Percentiles rank a stretch among this genome's conserved stretches.
Conservation (phyloP, 2,797 vertebrate species). For the Typhlichthys subterraneus region DNA sequence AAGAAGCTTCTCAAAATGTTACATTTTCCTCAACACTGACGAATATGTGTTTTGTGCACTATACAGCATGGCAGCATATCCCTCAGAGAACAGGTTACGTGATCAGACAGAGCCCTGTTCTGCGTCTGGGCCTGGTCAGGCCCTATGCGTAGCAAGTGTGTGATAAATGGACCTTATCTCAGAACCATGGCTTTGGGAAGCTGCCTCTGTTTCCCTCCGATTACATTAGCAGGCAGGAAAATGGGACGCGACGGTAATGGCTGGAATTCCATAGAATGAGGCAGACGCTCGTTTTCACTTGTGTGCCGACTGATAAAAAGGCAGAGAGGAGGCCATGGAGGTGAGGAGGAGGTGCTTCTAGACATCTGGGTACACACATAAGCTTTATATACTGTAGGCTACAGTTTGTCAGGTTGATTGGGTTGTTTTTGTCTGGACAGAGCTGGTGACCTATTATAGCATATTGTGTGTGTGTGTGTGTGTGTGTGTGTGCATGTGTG, state of each 20-base stretch:
- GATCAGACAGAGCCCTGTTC: slow-evolving; percentile 54
- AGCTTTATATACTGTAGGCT: slow-evolving; percentile 9
- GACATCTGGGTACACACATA: slow-evolving; percentile 15
- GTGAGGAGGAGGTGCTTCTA: slow-evolving; percentile 18
- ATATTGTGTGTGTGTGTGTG: neutral
- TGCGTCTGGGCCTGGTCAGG: slow-evolving; percentile 47
- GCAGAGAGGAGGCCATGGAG: slow-evolving; percentile 28
- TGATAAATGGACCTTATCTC: slow-evolving; percentile 83
- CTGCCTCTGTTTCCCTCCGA: slow-evolving; percentile 76
- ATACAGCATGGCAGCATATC: slow-evolving; percentile 49
- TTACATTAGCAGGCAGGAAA: slow-evolving; percentile 81
- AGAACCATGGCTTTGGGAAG: slow-evolving; percentile 73
- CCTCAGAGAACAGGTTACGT: slow-evolving; percentile 50
- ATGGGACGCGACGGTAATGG: slow-evolving; percentile 66
- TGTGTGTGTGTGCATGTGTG: neutral
- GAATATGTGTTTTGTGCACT: neutral
- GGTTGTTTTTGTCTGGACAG: slow-evolving; percentile 18
- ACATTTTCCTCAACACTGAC: neutral
- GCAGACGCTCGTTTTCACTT: slow-evolving; percentile 67
- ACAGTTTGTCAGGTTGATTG: slow-evolving; percentile 19
- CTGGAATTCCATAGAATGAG: slow-evolving; percentile 70
- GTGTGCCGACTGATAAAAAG: slow-evolving; percentile 68
- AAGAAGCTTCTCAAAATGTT: neutral
- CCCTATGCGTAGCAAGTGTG: slow-evolving; percentile 54
- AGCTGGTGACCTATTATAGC: slow-evolving; percentile 5